Conservation (phyloP, 2,113 vertebrate species). For the Erythrocercus mccallii region DNA sequence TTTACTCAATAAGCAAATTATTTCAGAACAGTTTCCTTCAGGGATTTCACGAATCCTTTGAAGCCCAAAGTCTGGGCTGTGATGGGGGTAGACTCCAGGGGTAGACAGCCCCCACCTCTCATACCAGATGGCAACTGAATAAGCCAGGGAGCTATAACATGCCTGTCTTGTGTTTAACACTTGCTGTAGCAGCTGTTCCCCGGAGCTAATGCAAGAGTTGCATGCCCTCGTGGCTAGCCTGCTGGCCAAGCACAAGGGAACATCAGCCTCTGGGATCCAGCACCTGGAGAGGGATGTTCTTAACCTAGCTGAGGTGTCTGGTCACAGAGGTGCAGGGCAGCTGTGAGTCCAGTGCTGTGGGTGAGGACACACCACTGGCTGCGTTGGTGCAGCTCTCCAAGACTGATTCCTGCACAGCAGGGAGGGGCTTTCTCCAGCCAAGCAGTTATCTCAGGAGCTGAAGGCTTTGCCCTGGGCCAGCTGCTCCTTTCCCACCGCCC, state of each 20-base stretch:
- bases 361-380: accelerated
- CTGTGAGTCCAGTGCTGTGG: no score
- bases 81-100: neutral
- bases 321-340: neutral
- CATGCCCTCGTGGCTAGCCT: accelerated
- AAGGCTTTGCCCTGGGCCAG: slow-evolving; percentile 42
- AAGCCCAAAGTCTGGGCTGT: neutral
- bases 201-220: neutral
- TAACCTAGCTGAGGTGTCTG: neutral
- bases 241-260: neutral
- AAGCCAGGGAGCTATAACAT: neutral
- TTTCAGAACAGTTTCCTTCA: neutral
- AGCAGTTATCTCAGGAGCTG: slow-evolving; percentile 36
- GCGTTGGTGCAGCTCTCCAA: neutral
- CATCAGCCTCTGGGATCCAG: neutral
- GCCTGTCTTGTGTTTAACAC: neutral
- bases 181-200: neutral
- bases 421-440: neutral
- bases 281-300: neutral
- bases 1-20: neutral
- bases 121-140: neutral
- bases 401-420: neutral
- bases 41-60: neutral
- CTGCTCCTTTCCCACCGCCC: slow-evolving; percentile 62
- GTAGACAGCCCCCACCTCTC: neutral